Percentiles rank a stretch among this genome's conserved stretches.
phyloP scores from a whole-genome alignment of 2,113 vertebrate species.

The Calyptomena viridis region DNA sequence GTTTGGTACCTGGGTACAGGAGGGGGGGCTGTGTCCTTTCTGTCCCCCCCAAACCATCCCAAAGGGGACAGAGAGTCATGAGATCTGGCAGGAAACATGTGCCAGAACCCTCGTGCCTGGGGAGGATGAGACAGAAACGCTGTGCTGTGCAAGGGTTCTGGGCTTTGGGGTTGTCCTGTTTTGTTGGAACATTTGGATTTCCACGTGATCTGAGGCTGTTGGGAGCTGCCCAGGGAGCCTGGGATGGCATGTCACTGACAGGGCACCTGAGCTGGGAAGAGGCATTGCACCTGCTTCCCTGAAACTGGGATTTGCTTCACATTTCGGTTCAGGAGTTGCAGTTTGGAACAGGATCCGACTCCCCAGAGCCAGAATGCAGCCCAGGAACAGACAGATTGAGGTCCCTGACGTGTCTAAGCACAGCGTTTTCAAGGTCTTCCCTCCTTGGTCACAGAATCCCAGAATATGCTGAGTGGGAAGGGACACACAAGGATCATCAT shows the following conservation, averaged over 20 bases:
- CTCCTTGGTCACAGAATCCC: background rate
- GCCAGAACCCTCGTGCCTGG: rapidly evolving
- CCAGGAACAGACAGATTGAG: background rate
- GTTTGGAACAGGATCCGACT: background rate
- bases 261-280: background rate
- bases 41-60: background rate
- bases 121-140: background rate
- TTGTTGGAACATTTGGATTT: background rate
- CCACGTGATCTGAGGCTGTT: background rate
- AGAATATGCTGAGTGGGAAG: too few species aligned
- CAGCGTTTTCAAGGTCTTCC: background rate
- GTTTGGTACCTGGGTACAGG: background rate
- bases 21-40: background rate
- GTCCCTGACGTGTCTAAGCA: background rate
- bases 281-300: background rate
- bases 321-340: background rate
- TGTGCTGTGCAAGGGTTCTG: background rate
- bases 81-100: background rate
- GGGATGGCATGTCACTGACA: background rate
- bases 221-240: background rate
- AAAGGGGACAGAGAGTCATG: background rate
- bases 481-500: too few species aligned
- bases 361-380: background rate
- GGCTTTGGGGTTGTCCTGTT: background rate
- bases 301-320: background rate